A percentile compares a stretch with the other conserved stretches of the same genome.
These are phyloP conservation scores for Pterocles orientalis DNA, from an alignment of 2,113 vertebrate species.

Conservation along the genomic window DNA sequence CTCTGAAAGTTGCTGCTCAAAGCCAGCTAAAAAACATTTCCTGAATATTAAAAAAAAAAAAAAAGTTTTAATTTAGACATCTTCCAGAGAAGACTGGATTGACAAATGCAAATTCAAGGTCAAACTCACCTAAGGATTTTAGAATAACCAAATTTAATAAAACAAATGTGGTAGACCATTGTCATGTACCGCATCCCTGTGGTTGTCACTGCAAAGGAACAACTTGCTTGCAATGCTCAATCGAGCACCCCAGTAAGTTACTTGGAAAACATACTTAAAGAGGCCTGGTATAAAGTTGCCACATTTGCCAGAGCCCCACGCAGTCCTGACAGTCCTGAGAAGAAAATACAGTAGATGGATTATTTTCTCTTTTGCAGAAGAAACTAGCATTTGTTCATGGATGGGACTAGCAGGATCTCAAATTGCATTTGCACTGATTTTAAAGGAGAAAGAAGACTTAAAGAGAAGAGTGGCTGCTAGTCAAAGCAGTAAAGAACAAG, in stretches of 20 bases:
- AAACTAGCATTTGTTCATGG: neutral
- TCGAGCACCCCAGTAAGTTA: neutral
- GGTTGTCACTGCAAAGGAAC: neutral
- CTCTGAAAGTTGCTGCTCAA: neutral
- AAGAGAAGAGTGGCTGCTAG: neutral
- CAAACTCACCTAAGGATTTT: neutral
- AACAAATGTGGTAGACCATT: neutral
- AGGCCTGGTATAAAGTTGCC: neutral
- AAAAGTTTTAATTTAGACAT: neutral
- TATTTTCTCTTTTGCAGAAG: neutral
- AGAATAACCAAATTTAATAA: neutral
- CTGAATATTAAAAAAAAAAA: neutral
- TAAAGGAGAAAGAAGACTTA: neutral
- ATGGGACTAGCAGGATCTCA: neutral
- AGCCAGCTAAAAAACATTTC: neutral
- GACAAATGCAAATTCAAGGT: neutral
- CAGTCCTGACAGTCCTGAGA: neutral
- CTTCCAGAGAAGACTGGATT: neutral
- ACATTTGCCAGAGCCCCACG: neutral
- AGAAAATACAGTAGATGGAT: neutral
- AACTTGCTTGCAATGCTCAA: neutral
- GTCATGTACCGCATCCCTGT: fast-evolving
- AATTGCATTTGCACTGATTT: neutral
- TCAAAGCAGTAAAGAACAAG: neutral
- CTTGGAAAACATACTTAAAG: neutral